A percentile compares a stretch with the other conserved stretches of the same genome.
Evolutionary conservation across 1,140 invertebrate species (phyloP).

Genomic region (Gonatopus flavifemur): DNA sequence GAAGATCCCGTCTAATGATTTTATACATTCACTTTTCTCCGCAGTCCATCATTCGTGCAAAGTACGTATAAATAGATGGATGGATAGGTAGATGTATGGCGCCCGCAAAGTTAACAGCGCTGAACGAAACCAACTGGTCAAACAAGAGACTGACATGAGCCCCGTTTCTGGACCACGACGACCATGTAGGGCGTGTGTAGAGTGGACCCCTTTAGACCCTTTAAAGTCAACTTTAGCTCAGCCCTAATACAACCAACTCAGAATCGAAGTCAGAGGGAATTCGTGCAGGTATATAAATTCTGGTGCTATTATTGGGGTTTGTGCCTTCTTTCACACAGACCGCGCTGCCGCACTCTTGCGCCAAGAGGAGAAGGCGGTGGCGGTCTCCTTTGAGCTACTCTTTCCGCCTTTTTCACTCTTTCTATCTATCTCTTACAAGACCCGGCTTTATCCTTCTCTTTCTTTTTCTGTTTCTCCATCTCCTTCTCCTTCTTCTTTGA

Average conservation of each 20-base stretch:
- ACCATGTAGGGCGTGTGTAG: conserved; percentile 28
- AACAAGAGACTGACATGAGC: conserved; percentile 2
- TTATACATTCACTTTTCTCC: too few relatives aligned
- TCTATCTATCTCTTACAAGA: conserved; percentile 19
- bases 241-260: too few relatives aligned
- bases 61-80: too few relatives aligned
- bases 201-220: conserved; percentile 26
- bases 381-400: conserved; percentile 48
- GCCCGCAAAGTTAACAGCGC: too few relatives aligned
- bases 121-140: too few relatives aligned
- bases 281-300: conserved; percentile 60
- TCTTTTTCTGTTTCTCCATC: conserved; percentile 15
- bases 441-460: conserved; percentile 20
- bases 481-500: conserved; percentile 10
- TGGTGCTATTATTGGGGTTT: conserved; percentile 58
- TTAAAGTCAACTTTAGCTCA: too few relatives aligned
- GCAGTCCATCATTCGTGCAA: too few relatives aligned
- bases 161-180: too few relatives aligned
- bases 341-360: conserved; percentile 37
- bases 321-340: conserved; percentile 50
- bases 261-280: too few relatives aligned
- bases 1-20: too few relatives aligned
- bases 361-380: too few relatives aligned
- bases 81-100: too few relatives aligned
- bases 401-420: conserved; percentile 32